A percentile compares a stretch with the other conserved stretches of the same genome.
Conservation (phyloP, 2,113 vertebrate genomes). For the Aspiorhynchus laticeps region DNA sequence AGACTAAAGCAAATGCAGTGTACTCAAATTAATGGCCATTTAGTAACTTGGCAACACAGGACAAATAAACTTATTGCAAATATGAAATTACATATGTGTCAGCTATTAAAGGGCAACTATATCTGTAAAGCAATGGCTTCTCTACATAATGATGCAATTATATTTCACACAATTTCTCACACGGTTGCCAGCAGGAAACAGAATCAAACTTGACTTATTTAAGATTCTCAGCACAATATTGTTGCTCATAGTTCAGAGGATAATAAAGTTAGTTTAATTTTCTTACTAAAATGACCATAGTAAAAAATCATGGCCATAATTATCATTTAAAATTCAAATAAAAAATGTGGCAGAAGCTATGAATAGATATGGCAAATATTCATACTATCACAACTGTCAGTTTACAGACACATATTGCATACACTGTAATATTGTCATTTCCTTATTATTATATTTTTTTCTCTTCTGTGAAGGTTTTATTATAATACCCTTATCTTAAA, state of each 20-base stretch:
- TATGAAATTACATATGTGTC: not conserved
- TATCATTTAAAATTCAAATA: not conserved
- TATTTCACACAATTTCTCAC: not conserved
- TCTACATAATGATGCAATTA: not conserved
- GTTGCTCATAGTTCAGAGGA: not conserved
- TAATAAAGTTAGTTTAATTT: not conserved
- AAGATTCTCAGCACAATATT: not conserved
- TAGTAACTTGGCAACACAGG: slow-evolving; percentile 11
- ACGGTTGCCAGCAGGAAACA: not conserved
- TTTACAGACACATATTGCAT: not conserved
- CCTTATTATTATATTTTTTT: not conserved
- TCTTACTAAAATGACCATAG: not conserved
- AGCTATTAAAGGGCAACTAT: slow-evolving; percentile 8
- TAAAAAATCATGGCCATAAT: not conserved
- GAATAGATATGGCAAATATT: not conserved
- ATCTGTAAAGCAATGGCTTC: not conserved
- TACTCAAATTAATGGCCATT: not conserved
- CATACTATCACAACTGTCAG: not conserved
- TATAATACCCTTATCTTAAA: slow-evolving; percentile 22
- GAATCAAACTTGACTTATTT: not conserved
- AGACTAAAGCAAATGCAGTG: not conserved
- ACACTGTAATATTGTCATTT: not conserved
- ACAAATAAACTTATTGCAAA: slow-evolving; percentile 5
- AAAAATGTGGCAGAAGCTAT: not conserved
- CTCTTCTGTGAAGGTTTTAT: not conserved